Evolutionary conservation across 2,888 invertebrate species (phyloP).

Genomic region (Tetramorium bicarinatum): DNA sequence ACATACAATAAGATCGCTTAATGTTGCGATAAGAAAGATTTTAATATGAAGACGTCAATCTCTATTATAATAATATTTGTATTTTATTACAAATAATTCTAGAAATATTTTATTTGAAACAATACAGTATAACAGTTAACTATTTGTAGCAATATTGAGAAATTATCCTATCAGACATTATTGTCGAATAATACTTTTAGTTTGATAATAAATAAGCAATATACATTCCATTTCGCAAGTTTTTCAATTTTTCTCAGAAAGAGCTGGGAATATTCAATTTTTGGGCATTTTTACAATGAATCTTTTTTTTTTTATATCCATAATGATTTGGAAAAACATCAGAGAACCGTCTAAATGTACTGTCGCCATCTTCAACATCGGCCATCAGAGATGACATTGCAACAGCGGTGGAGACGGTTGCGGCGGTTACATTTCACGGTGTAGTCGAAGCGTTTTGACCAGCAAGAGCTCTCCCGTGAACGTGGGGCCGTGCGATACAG

Average conservation of each 20-base stretch:
- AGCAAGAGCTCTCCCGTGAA: conserved; percentile 50
- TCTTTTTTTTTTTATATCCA: not conserved
- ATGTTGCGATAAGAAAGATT: conserved; percentile 54
- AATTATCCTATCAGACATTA: not conserved
- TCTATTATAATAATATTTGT: not conserved
- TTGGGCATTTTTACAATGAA: not conserved
- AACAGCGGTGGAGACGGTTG: conserved; percentile 64
- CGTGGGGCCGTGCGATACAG: conserved; percentile 37
- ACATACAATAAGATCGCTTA: conserved; percentile 65
- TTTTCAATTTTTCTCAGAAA: not conserved
- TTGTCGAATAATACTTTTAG: not conserved
- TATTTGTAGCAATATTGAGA: not conserved
- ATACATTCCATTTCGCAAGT: not conserved
- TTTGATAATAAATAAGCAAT: not conserved
- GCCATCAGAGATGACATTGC: conserved; percentile 26
- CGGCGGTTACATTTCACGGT: conserved; percentile 72
- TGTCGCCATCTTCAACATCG: conserved; percentile 1
- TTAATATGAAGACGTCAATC: conserved; percentile 2
- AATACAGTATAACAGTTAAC: not conserved
- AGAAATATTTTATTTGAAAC: not conserved
- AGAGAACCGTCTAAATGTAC: not conserved
- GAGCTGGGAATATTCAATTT: not conserved
- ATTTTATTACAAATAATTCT: not conserved
- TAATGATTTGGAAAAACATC: not conserved
- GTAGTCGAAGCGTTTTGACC: conserved; percentile 64